Evolutionary conservation across 1,140 invertebrate genomes (phyloP), one percentile per base, ranked within the genome.

Genomic region (Ctenoplectra terminalis): DNA sequence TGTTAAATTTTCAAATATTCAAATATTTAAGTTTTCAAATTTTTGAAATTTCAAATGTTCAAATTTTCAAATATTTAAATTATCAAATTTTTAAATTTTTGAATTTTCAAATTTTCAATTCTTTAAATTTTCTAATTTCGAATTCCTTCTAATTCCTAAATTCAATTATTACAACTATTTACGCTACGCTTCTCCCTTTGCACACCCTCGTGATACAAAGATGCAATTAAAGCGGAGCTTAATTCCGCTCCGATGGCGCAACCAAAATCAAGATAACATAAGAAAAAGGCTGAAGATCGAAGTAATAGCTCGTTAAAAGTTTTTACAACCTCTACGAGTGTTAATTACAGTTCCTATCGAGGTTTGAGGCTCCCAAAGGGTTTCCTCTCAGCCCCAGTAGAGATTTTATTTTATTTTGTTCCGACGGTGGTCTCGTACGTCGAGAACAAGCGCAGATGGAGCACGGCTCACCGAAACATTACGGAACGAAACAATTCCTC

Each of bases 401-500:
- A n/a, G 37, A 56, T 69, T 69, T 69, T 4, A 69, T 71, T 69
- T 78, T 70, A 58, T 70, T 78, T 78, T 66, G 64, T 58, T 60
- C 29, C 20, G 29, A 70, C n/a, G 66, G 37, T 34, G 75, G 75
- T 58, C 54, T 34, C n/a, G n/a, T 40, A 26, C 40, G n/a, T 20
- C 13, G 7, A 7, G n/a, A 43, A 2, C 23, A 7, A 63, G 71
- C 54, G 29, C 29, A 15, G 46, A 23, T 26, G 31, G 46, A 34
- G 46, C 60, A 50, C 23, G 50, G 61, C 34, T 76, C 67, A 13
- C 60, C 50, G 34, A n/a, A 80, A 73, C 73, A 73, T 80, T 50
- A 61, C 81, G 61, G 61, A 80, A 80, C 69, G 43, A 80, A 80
- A 80, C 48, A 50, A 79, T 83, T 71, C 52, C 60, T n/a, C 50